These are phyloP conservation scores for Tridacna gigas DNA, from an alignment of 2,888 invertebrate species.

Conservation along the genomic window DNA sequence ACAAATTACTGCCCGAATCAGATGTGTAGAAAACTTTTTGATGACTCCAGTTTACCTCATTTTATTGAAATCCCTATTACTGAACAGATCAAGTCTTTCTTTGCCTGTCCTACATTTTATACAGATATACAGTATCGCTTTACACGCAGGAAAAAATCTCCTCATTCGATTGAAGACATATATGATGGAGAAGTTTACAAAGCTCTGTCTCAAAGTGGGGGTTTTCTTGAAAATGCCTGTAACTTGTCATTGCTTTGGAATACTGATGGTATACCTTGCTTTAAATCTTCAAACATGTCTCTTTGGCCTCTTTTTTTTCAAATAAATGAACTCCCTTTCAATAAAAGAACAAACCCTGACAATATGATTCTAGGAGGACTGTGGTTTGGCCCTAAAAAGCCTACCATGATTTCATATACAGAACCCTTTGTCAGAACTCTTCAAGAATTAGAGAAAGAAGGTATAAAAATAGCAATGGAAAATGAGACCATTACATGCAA, in stretches of 20 bases:
- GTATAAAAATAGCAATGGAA: neutral
- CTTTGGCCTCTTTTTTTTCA: slow-evolving; percentile 29
- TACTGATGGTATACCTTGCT: slow-evolving; percentile 18
- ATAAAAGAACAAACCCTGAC: slow-evolving; percentile 17
- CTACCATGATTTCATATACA: slow-evolving; percentile 33
- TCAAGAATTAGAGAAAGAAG: neutral
- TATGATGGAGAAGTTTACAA: slow-evolving; percentile 13
- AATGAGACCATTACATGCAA: neutral
- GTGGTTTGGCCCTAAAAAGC: slow-evolving; percentile 48
- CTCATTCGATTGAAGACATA: slow-evolving; percentile 10
- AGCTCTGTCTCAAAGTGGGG: neutral
- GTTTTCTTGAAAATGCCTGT: neutral
- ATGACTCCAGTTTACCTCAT: neutral
- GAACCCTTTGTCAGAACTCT: slow-evolving; percentile 9
- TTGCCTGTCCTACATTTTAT: neutral
- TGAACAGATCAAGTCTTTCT: slow-evolving; percentile 17
- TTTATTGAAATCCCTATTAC: neutral
- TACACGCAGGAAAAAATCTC: neutral
- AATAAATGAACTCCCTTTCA: slow-evolving; percentile 37
- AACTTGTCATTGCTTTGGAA: slow-evolving; percentile 7
- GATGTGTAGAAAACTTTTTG: neutral
- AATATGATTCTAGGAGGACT: slow-evolving; percentile 37
- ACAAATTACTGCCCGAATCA: neutral
- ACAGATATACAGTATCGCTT: slow-evolving; percentile 5
- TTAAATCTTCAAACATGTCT: slow-evolving; percentile 20